These are phyloP conservation scores for Volucella bombylans DNA, from an alignment of 2,888 invertebrate genomes.

Conservation along the genomic window DNA sequence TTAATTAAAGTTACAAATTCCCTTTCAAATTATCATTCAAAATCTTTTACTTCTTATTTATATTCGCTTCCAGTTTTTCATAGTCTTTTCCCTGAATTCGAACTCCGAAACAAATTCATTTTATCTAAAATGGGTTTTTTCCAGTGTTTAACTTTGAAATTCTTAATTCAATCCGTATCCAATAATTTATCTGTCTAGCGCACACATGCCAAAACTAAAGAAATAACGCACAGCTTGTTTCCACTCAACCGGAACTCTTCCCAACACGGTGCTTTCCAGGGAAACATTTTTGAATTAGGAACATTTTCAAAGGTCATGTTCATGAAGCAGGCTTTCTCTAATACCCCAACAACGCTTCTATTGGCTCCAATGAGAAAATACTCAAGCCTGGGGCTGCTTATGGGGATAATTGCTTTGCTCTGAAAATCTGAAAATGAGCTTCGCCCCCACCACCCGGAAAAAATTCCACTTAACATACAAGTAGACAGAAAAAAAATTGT, in stretches of 20 bases:
- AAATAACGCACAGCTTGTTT: not conserved
- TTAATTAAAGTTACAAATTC: too few species aligned
- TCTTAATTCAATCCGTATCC: not conserved
- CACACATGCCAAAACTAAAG: conserved; percentile 21
- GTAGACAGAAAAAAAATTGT: not conserved
- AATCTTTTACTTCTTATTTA: too few species aligned
- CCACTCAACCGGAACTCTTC: conserved; percentile 17
- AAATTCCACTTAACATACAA: too few species aligned
- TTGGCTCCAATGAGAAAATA: conserved; percentile 12
- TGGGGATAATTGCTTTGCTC: conserved; percentile 45
- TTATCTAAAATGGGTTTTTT: conserved; percentile 17
- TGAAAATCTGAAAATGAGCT: not conserved
- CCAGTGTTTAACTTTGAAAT: conserved; percentile 7
- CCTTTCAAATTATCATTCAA: not conserved
- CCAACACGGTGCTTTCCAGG: conserved; percentile 12
- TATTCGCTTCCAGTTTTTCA: too few species aligned
- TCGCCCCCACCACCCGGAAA: not conserved
- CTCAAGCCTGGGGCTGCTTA: conserved; percentile 31
- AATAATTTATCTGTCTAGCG: conserved; percentile 47
- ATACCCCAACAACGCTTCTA: conserved; percentile 5
- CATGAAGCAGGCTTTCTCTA: conserved; percentile 6
- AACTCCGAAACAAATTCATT: conserved; percentile 7
- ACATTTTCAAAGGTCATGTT: conserved; percentile 17
- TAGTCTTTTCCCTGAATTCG: not conserved
- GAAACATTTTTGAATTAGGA: conserved; percentile 19